Evolutionary conservation across 1,140 invertebrate genomes (phyloP).

Genomic region (Ruditapes philippinarum): DNA sequence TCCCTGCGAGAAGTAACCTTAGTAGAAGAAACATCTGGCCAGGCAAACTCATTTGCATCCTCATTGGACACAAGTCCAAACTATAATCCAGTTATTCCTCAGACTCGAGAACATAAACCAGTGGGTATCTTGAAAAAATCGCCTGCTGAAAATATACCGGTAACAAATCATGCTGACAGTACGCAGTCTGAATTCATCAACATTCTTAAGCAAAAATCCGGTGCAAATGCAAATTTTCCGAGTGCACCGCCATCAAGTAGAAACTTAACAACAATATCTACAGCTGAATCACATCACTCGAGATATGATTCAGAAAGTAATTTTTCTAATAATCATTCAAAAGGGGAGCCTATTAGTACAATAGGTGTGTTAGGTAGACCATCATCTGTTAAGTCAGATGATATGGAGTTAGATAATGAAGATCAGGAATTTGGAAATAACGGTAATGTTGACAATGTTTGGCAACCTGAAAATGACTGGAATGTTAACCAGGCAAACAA

Average conservation of each 20-base stretch:
- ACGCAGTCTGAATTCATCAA: constrained; percentile 58
- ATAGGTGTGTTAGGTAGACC: constrained; percentile 51
- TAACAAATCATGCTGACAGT: background rate
- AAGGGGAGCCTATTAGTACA: constrained; percentile 52
- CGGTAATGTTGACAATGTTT: background rate
- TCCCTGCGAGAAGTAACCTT: constrained; percentile 55
- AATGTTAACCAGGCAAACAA: background rate
- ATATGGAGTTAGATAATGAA: constrained; percentile 62
- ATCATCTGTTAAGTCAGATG: constrained; percentile 47
- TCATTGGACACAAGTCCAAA: background rate
- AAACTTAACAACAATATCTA: constrained; percentile 1
- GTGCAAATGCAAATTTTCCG: constrained; percentile 35
- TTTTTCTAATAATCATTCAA: background rate
- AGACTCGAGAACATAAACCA: constrained; percentile 14
- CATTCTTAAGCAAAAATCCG: constrained; percentile 59
- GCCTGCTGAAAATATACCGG: background rate
- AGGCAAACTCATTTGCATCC: background rate
- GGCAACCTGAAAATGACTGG: background rate
- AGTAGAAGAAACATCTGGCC: constrained; percentile 32
- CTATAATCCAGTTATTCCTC: background rate
- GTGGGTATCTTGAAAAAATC: constrained; percentile 43
- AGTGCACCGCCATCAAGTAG: constrained; percentile 5
- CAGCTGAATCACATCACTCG: background rate
- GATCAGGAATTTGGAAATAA: background rate
- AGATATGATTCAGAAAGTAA: background rate